Conservation (phyloP, 1,140 invertebrate species). For the Drosophila seguyi region DNA sequence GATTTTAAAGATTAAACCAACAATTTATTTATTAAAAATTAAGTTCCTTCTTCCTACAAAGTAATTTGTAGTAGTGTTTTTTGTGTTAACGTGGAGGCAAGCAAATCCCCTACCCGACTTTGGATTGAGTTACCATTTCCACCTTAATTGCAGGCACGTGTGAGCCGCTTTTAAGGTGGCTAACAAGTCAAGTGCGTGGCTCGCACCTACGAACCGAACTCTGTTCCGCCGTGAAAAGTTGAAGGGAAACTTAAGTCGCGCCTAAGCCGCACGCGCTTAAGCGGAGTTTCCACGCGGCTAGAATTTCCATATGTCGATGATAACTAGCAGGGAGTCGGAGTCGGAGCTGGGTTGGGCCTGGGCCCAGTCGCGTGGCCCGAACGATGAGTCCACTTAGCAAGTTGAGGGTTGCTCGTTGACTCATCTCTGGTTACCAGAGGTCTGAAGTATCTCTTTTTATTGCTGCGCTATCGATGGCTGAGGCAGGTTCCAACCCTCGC, state of each 20-base stretch:
- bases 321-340: constrained; percentile 27
- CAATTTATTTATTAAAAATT: neutral
- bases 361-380: constrained; percentile 32
- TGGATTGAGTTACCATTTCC: constrained; percentile 72
- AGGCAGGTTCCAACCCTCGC: constrained; percentile 4
- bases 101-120: constrained; percentile 1
- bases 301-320: constrained; percentile 54
- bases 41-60: neutral
- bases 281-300: constrained; percentile 48
- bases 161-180: constrained; percentile 62
- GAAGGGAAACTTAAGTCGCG: constrained; percentile 60
- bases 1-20: neutral
- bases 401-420: constrained; percentile 40
- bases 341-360: constrained; percentile 4
- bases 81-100: constrained; percentile 62
- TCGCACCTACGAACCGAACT: constrained; percentile 54
- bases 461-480: constrained; percentile 65
- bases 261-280: constrained; percentile 63
- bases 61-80: neutral
- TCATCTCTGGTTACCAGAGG: constrained; percentile 67
- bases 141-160: constrained; percentile 81
- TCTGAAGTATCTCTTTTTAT: constrained; percentile 56
- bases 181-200: constrained; percentile 60
- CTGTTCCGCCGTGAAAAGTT: constrained; percentile 19
- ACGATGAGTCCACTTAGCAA: constrained; percentile 51